Base-by-base conservation (phyloP, 2,113 vertebrate genomes). In the Actenoides lindsayi region DNA sequence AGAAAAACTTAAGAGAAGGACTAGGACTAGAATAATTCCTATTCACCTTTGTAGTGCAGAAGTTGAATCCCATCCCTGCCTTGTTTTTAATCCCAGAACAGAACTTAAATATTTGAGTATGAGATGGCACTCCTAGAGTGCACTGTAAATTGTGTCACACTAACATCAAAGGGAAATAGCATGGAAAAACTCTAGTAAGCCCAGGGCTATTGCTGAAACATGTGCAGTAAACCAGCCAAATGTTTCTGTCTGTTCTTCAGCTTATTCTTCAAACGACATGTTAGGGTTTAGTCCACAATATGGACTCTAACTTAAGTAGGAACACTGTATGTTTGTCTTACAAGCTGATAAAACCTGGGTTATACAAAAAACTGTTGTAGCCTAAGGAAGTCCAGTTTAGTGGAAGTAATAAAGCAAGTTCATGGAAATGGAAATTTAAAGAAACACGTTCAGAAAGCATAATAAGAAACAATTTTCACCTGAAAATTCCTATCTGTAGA, bases 401-500 rank as follows among this genome's bases (percentile, higher is more conserved):
- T 48, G 63, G 65, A 83, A 56, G 56, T 81, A 71, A 86, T 33
- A 68, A 69, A 82, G 28, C 70, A 87, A 88, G 51, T 60, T 89
- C 54, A 78, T 50, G 68, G 48, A 89, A 95, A 89, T 24, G 60
- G 70, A 94, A 92, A 88, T 85, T 60, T 86, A 82, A 92, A 75
- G 91, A 68, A 95, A 86, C 59, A 76, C 42, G 25, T 94, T 80
- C 44, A 90, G 80, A 92, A 95, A 82, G 57, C 50, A 57, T 82
- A 71, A 71, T 57, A 85, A 83, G 69, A 80, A 94, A 91, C 77
- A 89, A 94, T 95, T 96, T 95, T 82, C 84, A 96, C 91, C 94
- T 93, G 77, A 84, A 97, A 96, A 96, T 87, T 85, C 80, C 74
- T 90, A 82, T 89, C 84, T 60, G 63, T 50, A 59, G 82, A 92